Evolutionary conservation across 2,888 invertebrate genomes (phyloP).

Genomic region (Teleogryllus oceanicus): DNA sequence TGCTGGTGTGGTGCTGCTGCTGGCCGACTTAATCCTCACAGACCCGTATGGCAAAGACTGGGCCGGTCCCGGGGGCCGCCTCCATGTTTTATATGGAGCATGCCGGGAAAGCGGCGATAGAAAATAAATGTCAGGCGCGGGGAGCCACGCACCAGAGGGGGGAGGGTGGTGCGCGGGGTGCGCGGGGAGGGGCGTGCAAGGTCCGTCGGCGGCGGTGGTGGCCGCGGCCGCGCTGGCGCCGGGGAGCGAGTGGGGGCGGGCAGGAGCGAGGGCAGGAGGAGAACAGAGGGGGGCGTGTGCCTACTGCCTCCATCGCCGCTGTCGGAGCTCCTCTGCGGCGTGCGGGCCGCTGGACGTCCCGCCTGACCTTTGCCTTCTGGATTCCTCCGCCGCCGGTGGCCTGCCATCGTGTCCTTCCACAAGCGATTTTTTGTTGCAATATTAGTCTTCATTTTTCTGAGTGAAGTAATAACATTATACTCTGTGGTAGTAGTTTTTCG

Average conservation of each 20-base stretch:
- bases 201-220: constrained; percentile 20
- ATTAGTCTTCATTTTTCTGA: no score
- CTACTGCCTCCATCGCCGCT: no score
- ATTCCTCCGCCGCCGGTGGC: background rate
- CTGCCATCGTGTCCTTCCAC: no score
- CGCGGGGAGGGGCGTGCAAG: constrained; percentile 24
- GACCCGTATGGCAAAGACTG: constrained; percentile 30
- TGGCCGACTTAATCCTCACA: background rate
- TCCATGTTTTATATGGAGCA: constrained; percentile 35
- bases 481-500: no score
- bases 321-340: background rate
- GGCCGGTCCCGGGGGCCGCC: constrained; percentile 29
- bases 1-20: background rate
- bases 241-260: background rate
- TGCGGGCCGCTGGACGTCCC: background rate
- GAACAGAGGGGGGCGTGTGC: no score
- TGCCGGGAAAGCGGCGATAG: constrained; percentile 20
- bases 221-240: background rate
- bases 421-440: no score
- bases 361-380: background rate
- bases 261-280: no score
- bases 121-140: constrained; percentile 30
- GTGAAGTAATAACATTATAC: no score
- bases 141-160: background rate
- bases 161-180: background rate